Conservation (phyloP, 2,888 invertebrate genomes). For the Teinopalpus imperialis region DNA sequence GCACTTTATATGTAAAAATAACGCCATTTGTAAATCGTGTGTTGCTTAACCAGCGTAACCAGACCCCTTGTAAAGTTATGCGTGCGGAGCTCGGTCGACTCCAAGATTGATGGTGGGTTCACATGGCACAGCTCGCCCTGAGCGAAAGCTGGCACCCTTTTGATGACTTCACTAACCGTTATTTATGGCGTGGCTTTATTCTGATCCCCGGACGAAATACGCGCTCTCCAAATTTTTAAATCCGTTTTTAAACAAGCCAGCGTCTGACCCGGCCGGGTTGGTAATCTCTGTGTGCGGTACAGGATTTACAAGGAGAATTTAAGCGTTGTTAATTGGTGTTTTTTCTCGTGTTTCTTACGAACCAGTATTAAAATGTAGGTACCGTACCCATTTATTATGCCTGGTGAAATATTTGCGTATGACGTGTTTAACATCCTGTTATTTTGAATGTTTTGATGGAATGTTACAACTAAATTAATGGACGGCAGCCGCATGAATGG, state of each 20-base stretch:
- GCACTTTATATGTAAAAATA: conserved; percentile 18
- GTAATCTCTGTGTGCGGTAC: conserved; percentile 22
- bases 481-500: no score
- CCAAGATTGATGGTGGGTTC: conserved; percentile 77
- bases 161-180: conserved; percentile 79
- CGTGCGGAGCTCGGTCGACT: conserved; percentile 44
- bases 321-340: conserved; percentile 23
- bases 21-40: conserved; percentile 21
- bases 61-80: conserved; percentile 40
- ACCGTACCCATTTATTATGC: no score
- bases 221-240: conserved; percentile 44
- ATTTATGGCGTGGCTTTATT: conserved; percentile 70
- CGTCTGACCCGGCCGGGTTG: conserved; percentile 27
- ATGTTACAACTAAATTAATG: no score
- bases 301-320: conserved; percentile 23
- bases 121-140: conserved; percentile 70
- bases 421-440: no score
- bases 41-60: conserved; percentile 5
- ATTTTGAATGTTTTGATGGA: no score
- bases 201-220: conserved; percentile 48
- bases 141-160: conserved; percentile 69
- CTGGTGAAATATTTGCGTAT: no score
- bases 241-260: conserved; percentile 47
- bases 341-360: conserved; percentile 16
- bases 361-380: conserved; percentile 8